Conservation (phyloP, 1,140 invertebrate species). For the Pectinophora gossypiella region DNA sequence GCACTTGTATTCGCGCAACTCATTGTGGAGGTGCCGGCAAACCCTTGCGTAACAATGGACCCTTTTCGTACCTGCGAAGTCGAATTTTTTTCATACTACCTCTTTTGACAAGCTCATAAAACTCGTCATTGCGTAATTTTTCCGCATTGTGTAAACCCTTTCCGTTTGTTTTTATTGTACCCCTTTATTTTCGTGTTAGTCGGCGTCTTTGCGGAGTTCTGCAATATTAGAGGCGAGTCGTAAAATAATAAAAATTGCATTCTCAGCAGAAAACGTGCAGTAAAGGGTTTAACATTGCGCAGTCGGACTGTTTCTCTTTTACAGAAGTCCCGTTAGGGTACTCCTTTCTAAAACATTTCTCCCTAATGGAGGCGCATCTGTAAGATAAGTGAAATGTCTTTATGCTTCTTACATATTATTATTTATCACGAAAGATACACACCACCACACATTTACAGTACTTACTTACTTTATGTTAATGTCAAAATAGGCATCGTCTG, state of each 20-base stretch:
- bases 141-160: constrained; percentile 71
- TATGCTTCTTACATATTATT: too few species aligned
- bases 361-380: constrained; percentile 25
- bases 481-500: too few species aligned
- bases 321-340: constrained; percentile 58
- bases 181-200: constrained; percentile 45
- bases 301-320: constrained; percentile 54
- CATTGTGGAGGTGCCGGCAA: constrained; percentile 10
- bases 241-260: constrained; percentile 73
- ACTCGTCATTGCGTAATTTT: constrained; percentile 65
- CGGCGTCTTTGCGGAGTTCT: constrained; percentile 64
- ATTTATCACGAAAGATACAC: too few species aligned
- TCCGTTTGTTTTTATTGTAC: constrained; percentile 66
- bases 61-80: constrained; percentile 63
- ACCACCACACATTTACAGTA: too few species aligned
- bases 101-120: constrained; percentile 47
- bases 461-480: too few species aligned
- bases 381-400: constrained; percentile 46
- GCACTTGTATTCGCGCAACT: constrained; percentile 38
- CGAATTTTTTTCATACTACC: constrained; percentile 32
- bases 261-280: constrained; percentile 54
- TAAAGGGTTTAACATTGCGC: constrained; percentile 59
- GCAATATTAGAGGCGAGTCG: constrained; percentile 51
- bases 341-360: constrained; percentile 34
- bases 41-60: constrained; percentile 24